A percentile compares a stretch with the other conserved stretches of the same genome.
Conservation (phyloP, 2,113 vertebrate species). For the Sphaerodactylus townsendi region DNA sequence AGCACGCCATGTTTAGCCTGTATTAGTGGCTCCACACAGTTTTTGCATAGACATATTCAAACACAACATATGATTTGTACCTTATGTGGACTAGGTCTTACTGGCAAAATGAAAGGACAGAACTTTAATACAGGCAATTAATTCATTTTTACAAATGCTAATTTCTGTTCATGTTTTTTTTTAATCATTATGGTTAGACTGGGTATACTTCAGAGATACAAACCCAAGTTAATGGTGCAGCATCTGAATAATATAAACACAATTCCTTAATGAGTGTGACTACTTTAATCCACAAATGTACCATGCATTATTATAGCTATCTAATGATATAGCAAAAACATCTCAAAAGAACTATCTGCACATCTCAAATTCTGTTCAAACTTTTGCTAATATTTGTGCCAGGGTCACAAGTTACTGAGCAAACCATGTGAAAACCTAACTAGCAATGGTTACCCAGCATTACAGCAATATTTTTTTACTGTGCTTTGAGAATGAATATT, state of each 20-base stretch:
- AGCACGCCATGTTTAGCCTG: slow-evolving; percentile 57
- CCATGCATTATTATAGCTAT: slow-evolving; percentile 42
- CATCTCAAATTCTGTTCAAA: slow-evolving; percentile 46
- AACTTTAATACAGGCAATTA: slow-evolving; percentile 32
- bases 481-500: not conserved
- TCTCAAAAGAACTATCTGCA: slow-evolving; percentile 55
- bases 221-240: slow-evolving; percentile 20
- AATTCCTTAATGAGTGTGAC: not conserved
- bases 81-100: slow-evolving; percentile 33
- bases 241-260: not conserved
- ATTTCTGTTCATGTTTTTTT: slow-evolving; percentile 8
- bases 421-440: not conserved
- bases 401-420: not conserved
- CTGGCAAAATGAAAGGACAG: slow-evolving; percentile 38
- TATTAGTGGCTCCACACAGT: slow-evolving; percentile 64
- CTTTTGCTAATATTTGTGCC: not conserved
- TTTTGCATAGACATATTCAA: slow-evolving; percentile 42
- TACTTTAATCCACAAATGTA: not conserved
- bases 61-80: slow-evolving; percentile 44
- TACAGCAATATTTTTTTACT: not conserved
- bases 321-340: slow-evolving; percentile 50
- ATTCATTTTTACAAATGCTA: slow-evolving; percentile 21
- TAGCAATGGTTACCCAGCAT: not conserved
- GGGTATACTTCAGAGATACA: slow-evolving; percentile 11
- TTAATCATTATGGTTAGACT: slow-evolving; percentile 2